A percentile compares a stretch with the other conserved stretches of the same genome.
phyloP scores from a whole-genome alignment of 2,113 vertebrate genomes.

The Vidua macroura region DNA sequence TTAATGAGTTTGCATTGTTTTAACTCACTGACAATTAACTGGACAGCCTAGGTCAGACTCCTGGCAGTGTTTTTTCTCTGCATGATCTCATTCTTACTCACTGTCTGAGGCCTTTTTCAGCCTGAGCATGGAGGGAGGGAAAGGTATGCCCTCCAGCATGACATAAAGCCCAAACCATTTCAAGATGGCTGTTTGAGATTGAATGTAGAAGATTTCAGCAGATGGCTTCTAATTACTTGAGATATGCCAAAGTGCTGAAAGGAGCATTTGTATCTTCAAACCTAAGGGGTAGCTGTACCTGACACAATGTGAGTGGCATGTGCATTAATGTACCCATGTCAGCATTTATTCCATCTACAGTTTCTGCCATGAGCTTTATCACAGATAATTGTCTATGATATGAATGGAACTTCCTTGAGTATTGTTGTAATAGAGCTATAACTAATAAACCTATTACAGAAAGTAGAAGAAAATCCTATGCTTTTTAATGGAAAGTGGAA shows the following conservation, averaged over 20 bases:
- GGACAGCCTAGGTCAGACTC: constrained; percentile 24
- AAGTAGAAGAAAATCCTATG: neutral
- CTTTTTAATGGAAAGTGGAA: constrained; percentile 5
- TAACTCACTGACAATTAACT: constrained; percentile 45
- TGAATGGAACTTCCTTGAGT: constrained; percentile 39
- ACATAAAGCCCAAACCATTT: constrained; percentile 39
- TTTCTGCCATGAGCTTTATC: constrained; percentile 60
- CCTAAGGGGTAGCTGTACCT: constrained; percentile 60
- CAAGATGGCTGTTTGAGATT: constrained; percentile 57
- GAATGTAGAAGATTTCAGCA: constrained; percentile 47
- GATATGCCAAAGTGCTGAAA: constrained; percentile 63
- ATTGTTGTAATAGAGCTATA: constrained; percentile 51
- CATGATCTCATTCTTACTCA: constrained; percentile 37
- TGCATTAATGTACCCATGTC: constrained; percentile 54
- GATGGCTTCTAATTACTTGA: constrained; percentile 69
- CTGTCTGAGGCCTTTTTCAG: constrained; percentile 34
- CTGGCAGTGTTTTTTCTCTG: constrained; percentile 7
- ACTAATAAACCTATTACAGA: constrained; percentile 44
- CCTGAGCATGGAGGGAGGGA: neutral
- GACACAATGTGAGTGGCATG: constrained; percentile 52
- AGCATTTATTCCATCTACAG: constrained; percentile 53
- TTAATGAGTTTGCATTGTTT: constrained; percentile 35
- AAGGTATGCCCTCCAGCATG: constrained; percentile 48
- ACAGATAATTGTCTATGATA: constrained; percentile 55
- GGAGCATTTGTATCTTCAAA: constrained; percentile 55